These are phyloP conservation scores for Yponomeuta plumbellus DNA, from an alignment of 2,888 invertebrate species.

Conservation along the genomic window DNA sequence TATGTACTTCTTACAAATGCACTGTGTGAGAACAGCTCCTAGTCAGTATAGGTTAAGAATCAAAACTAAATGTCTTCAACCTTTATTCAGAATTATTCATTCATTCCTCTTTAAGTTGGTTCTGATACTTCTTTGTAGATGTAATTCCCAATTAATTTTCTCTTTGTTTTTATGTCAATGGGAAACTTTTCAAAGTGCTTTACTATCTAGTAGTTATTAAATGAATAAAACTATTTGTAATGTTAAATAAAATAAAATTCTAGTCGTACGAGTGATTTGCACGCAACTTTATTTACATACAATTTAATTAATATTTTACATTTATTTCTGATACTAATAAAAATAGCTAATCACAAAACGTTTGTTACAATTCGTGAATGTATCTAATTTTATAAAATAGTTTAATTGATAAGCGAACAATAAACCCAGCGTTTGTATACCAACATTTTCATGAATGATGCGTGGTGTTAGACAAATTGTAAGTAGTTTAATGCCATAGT, in stretches of 20 bases:
- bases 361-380: conserved; percentile 62
- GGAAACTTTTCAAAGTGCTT: conserved; percentile 74
- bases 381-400: conserved; percentile 56
- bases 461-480: conserved; percentile 50
- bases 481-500: conserved; percentile 47
- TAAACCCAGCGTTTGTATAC: conserved; percentile 62
- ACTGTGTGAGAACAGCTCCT: conserved; percentile 29
- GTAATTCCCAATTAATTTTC: neutral
- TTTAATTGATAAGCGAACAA: conserved; percentile 49
- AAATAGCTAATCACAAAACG: conserved; percentile 26
- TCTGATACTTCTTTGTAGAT: neutral
- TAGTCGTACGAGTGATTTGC: conserved; percentile 67
- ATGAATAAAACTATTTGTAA: conserved; percentile 66
- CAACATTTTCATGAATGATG: conserved; percentile 53
- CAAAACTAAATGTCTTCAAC: conserved; percentile 27
- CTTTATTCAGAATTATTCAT: conserved; percentile 10
- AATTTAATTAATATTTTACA: conserved; percentile 24
- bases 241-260: conserved; percentile 59
- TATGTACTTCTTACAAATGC: conserved; percentile 19
- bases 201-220: conserved; percentile 72
- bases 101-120: too few relatives aligned
- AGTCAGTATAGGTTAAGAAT: conserved; percentile 69
- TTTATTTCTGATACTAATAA: conserved; percentile 5
- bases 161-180: conserved; percentile 48
- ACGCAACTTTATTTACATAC: conserved; percentile 36